Percentiles rank a stretch among this genome's conserved stretches.
Evolutionary conservation across 2,888 invertebrate genomes (phyloP).

Genomic region (Hydraecia micacea): DNA sequence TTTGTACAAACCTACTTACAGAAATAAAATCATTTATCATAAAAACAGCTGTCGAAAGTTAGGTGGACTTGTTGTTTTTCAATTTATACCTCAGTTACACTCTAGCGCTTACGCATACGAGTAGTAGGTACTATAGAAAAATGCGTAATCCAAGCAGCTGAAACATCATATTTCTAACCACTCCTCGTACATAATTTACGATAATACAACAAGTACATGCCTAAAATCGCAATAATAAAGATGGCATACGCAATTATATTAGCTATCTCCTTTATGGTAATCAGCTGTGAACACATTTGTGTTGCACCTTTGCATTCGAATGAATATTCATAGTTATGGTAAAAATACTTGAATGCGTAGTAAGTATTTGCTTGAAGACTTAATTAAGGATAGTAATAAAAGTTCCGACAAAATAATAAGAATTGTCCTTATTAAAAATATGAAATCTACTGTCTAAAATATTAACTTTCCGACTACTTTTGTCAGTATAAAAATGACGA

Average conservation of each 20-base stretch:
- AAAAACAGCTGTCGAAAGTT: no score
- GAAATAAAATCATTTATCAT: no score
- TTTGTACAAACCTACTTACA: no score
- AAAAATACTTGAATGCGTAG: conserved; percentile 35
- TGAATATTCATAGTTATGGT: conserved; percentile 62
- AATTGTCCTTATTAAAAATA: no score
- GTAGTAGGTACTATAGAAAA: neutral
- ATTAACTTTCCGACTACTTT: no score
- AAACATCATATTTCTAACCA: conserved; percentile 10
- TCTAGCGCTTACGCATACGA: neutral
- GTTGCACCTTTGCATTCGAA: conserved; percentile 60
- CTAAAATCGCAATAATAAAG: conserved; percentile 52
- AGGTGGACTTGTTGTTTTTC: no score
- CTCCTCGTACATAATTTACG: conserved; percentile 4
- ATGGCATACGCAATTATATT: conserved; percentile 45
- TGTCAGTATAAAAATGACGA: no score
- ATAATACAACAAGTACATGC: conserved; percentile 12
- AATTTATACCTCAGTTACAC: neutral
- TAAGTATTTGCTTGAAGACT: conserved; percentile 31
- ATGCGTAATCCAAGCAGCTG: conserved; percentile 21
- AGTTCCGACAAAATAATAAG: no score
- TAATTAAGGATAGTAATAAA: no score
- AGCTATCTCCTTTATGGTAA: conserved; percentile 61
- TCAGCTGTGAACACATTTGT: conserved; percentile 51
- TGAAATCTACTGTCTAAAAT: no score